Conservation (phyloP, 2,797 vertebrate genomes). For the Gymnothorax reevesii region DNA sequence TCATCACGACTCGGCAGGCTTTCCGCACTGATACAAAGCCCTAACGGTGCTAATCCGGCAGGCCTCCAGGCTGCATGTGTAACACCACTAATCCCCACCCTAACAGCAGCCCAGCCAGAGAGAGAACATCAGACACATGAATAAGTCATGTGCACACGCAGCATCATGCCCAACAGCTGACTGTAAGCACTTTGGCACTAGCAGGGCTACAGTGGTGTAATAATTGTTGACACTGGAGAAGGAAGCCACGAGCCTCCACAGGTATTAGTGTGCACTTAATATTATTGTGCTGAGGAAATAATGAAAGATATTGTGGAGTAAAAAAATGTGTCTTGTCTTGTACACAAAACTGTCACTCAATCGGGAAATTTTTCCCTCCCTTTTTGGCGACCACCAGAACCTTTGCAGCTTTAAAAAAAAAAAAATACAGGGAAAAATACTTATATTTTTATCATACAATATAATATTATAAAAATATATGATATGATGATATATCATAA, state of each 20-base stretch:
- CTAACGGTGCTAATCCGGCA: not conserved
- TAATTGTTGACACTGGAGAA: slow-evolving; percentile 54
- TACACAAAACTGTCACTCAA: slow-evolving; percentile 28
- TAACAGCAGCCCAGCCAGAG: not conserved
- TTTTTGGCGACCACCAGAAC: too few species aligned
- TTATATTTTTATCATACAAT: too few species aligned
- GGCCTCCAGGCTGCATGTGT: not conserved
- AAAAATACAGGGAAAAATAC: too few species aligned
- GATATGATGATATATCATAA: too few species aligned
- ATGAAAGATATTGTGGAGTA: slow-evolving; percentile 51
- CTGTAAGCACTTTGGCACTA: slow-evolving; percentile 48
- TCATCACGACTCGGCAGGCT: slow-evolving; percentile 23
- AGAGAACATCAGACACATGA: slow-evolving; percentile 41
- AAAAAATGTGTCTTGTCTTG: slow-evolving; percentile 30
- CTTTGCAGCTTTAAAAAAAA: too few species aligned
- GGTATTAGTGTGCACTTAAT: slow-evolving; percentile 59
- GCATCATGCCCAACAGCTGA: slow-evolving; percentile 33
- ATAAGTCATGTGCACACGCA: slow-evolving; percentile 48
- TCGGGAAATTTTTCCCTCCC: too few species aligned
- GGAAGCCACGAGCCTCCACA: slow-evolving; percentile 46
- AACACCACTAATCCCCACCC: slow-evolving; percentile 16
- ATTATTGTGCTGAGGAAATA: slow-evolving; percentile 58
- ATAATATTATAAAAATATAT: too few species aligned
- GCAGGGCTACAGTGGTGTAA: slow-evolving; percentile 52
- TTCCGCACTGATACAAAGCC: slow-evolving; percentile 8